Evolutionary conservation across 2,797 vertebrate genomes (phyloP).

Genomic region (Carcharodon carcharias): DNA sequence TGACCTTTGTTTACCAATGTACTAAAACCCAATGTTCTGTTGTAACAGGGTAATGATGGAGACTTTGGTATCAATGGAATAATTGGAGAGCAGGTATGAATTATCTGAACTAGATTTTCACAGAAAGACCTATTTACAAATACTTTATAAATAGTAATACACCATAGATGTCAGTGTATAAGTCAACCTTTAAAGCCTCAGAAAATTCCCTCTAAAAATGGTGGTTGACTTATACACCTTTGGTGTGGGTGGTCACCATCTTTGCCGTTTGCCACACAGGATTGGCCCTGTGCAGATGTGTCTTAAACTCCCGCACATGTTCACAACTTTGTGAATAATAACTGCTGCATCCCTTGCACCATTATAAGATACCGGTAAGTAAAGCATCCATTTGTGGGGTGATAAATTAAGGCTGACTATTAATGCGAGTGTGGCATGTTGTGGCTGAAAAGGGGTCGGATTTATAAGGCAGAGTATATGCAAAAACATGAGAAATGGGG

Average conservation of each 20-base stretch:
- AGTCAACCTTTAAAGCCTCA: background rate
- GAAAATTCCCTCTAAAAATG: background rate
- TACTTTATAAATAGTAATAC: background rate
- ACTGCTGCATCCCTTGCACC: background rate
- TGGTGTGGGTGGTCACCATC: background rate
- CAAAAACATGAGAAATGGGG: background rate
- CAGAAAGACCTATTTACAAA: background rate
- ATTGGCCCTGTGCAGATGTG: no score
- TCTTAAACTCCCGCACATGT: background rate
- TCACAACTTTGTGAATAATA: background rate
- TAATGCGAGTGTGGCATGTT: background rate
- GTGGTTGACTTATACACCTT: background rate
- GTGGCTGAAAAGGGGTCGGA: background rate
- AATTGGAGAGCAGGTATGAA: constrained; percentile 66
- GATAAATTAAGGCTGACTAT: background rate
- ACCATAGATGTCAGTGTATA: background rate
- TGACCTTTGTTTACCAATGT: background rate
- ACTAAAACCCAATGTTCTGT: background rate
- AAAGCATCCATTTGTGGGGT: background rate
- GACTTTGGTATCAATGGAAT: constrained; percentile 67
- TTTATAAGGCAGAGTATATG: background rate
- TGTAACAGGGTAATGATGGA: constrained; percentile 65
- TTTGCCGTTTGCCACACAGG: background rate
- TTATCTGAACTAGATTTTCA: background rate
- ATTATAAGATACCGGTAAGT: background rate